Base-by-base conservation (phyloP, 2,113 vertebrate genomes). In the Catharus minimus region DNA sequence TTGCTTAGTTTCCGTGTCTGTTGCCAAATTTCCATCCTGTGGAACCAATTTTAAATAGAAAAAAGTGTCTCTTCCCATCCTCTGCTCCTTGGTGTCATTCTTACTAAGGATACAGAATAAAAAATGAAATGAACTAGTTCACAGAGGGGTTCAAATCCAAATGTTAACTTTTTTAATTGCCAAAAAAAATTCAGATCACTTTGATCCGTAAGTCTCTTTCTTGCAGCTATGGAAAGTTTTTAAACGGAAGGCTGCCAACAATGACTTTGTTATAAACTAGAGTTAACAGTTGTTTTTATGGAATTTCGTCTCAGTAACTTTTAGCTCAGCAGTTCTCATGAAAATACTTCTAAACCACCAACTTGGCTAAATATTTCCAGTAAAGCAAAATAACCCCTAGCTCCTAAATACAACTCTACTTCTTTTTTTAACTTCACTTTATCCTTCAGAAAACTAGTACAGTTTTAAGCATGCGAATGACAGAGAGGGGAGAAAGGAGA, bases 1-100 rank as follows among this genome's bases (percentile, higher is more conserved):
- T 96, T 96, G 82, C 88, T 93, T 67, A 85, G 88, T 97, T 98
- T 98, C 97, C 94, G 71, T 24, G 24, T 56, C 77, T 73, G 86
- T 79, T 97, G 96, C 97, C 96, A 97, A 95, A 97, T 95, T 96
- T 97, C 96, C 95, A 88, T 92, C 96, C 94, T 96, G 96, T 17
- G 65, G 96, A 97, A 97, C 91, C 65, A 95, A 97, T 97, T 97
- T 94, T 88, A 96, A 96, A 80, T 23, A 84, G 61, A 69, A 92
- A 91, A 84, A 84, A 86, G 71, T 60, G 52, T 80, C 75, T 95
- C 85, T 87, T 92, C 83, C 92, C 89, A 73, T 81, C 80, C 86
- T 92, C 83, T 82, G 44, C 79, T 95, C 89, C 78, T 92, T 57
- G 44, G 65, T 85, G 75, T 79, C 83, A 90, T 77, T 91, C 90